phyloP scores from a whole-genome alignment of 2,888 invertebrate species.

The Drosophila acutilabella region DNA sequence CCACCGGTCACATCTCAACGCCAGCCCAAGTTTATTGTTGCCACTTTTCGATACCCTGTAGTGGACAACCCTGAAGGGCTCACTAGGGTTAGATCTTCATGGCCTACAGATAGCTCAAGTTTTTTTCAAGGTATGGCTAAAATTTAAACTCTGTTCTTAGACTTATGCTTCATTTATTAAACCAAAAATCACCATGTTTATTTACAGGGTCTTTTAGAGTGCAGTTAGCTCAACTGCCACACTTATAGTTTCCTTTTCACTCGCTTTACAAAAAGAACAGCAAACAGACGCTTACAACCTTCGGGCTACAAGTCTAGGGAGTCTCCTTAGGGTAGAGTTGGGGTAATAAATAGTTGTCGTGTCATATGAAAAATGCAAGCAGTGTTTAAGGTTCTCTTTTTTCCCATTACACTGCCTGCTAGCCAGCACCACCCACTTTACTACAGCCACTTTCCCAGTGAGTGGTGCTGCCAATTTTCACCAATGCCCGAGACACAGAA shows the following conservation, averaged over 20 bases:
- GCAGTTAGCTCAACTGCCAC: background rate
- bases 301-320: conserved; percentile 32
- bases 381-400: conserved; percentile 67
- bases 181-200: too few relatives aligned
- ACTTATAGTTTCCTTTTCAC: background rate
- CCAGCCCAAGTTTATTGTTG: conserved; percentile 62
- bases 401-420: conserved; percentile 11
- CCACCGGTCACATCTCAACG: conserved; percentile 54
- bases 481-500: conserved; percentile 8
- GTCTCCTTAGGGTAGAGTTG: conserved; percentile 25
- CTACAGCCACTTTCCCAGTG: background rate
- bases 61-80: background rate
- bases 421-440: background rate
- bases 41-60: conserved; percentile 40
- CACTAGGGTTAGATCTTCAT: too few relatives aligned
- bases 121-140: too few relatives aligned
- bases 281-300: conserved; percentile 47
- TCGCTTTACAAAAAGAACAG: conserved; percentile 11
- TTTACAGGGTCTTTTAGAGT: background rate
- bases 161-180: too few relatives aligned
- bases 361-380: conserved; percentile 77
- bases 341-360: conserved; percentile 75
- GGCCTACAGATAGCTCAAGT: too few relatives aligned
- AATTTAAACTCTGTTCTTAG: too few relatives aligned
- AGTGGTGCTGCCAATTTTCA: conserved; percentile 51